A percentile compares a stretch with the other conserved stretches of the same genome.
Evolutionary conservation across 2,797 vertebrate genomes (phyloP).

Genomic region (Melanogrammus aeglefinus): DNA sequence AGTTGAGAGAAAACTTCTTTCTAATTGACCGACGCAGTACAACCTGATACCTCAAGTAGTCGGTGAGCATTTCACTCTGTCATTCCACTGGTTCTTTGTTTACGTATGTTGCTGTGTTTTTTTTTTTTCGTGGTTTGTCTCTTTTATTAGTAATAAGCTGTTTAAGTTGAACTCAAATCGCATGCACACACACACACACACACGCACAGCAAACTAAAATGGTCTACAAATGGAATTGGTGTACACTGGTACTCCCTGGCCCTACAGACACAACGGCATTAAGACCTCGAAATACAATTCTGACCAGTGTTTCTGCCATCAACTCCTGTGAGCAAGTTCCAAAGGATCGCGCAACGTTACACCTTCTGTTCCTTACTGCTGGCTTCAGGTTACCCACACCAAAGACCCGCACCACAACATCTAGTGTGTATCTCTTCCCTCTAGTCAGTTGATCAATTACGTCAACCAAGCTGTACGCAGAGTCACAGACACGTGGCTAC

Average conservation of each 20-base stretch:
- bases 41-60: conserved; percentile 86
- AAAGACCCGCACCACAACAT: neutral
- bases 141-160: too few species aligned
- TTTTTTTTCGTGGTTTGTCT: too few species aligned
- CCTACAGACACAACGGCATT: conserved; percentile 86
- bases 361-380: conserved; percentile 91
- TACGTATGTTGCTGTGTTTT: too few species aligned
- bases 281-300: conserved; percentile 95
- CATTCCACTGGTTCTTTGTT: too few species aligned
- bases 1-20: conserved; percentile 83
- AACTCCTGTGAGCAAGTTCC: conserved; percentile 98
- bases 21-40: conserved; percentile 85
- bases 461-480: neutral
- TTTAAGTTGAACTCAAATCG: too few species aligned
- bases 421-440: neutral
- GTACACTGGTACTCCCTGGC: neutral
- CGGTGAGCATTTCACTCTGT: conserved; percentile 76
- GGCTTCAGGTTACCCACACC: conserved; percentile 82
- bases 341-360: conserved; percentile 93
- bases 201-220: neutral
- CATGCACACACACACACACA: neutral
- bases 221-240: neutral
- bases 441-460: neutral
- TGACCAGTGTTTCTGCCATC: conserved; percentile 92
- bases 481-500: neutral